phyloP scores from a whole-genome alignment of 2,797 vertebrate species.

The Sciurus carolinensis region DNA sequence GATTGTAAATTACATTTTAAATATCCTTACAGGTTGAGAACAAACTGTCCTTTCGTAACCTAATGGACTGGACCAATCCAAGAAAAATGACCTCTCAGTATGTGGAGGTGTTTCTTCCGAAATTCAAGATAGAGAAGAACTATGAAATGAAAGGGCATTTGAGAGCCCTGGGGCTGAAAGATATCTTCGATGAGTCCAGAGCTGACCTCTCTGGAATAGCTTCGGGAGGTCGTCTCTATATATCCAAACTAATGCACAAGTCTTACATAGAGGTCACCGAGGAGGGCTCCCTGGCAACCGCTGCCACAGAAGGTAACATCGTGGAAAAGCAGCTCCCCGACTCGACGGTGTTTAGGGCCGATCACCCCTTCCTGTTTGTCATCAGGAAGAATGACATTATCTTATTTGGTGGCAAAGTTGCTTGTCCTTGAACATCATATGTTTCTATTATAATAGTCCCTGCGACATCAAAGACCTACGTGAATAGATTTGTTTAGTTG shows the following conservation, averaged over 20 bases:
- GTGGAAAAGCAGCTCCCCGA: slow-evolving; percentile 84
- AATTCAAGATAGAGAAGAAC: slow-evolving; percentile 83
- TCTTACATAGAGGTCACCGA: slow-evolving; percentile 94
- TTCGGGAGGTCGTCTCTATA: slow-evolving; percentile 88
- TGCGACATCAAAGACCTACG: not conserved
- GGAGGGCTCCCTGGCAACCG: slow-evolving; percentile 92
- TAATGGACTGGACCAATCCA: slow-evolving; percentile 82
- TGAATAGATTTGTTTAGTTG: not conserved
- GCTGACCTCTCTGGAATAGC: slow-evolving; percentile 95
- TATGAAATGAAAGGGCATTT: slow-evolving; percentile 71
- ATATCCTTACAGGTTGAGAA: slow-evolving; percentile 76
- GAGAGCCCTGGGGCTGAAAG: slow-evolving; percentile 90
- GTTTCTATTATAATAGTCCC: not conserved
- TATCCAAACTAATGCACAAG: slow-evolving; percentile 95
- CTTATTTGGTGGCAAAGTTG: slow-evolving; percentile 88
- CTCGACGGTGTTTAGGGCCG: slow-evolving; percentile 82
- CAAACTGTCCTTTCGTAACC: slow-evolving; percentile 74
- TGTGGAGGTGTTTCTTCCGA: slow-evolving; percentile 83
- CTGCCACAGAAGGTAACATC: slow-evolving; percentile 89
- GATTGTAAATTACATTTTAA: slow-evolving; percentile 49
- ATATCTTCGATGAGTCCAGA: slow-evolving; percentile 88
- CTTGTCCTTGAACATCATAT: slow-evolving; percentile 85
- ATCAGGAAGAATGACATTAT: slow-evolving; percentile 85
- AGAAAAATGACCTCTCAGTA: slow-evolving; percentile 74
- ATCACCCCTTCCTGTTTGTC: slow-evolving; percentile 88